Evolutionary conservation across 1,140 invertebrate species (phyloP), one percentile per base, ranked within the genome.

Genomic region (Calephelis nemesis): DNA sequence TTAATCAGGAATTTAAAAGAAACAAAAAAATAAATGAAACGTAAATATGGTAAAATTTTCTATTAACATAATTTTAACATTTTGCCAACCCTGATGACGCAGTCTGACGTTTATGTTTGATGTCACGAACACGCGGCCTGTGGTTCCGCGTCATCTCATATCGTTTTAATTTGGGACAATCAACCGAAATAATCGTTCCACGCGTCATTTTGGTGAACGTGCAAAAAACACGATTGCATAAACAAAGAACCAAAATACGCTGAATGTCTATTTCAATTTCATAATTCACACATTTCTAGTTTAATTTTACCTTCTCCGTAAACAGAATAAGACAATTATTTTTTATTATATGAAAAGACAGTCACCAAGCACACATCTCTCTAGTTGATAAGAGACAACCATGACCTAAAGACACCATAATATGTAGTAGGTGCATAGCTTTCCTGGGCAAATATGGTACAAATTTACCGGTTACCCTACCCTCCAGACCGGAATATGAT

Each of bases 71-170:
- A 45, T 7, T 45, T 45, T 9, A 7, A 45, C 7, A 40, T 60
- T 13, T 60, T 58, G 39, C 2, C 58, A 60, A 10, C 58, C 58
- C 69, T 76, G 74, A 82, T 88, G 88, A 91, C 87, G 88, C 76
- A 77, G 10, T 47, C 48, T 87, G 85, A 89, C 87, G 85, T 82
- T 74, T 68, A 65, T 65, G 47, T 78, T 67, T 88, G 88, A 89
- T 87, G 86, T 90, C 86, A 90, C 58, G 40, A n/a, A 19, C 39
- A 60, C 58, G 58, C 58, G 58, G 12, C 30, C 54, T 12, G 12
- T 6, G 30, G n/a, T 40, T 60, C 30, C 39, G 54, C 54, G 54
- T 60, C 54, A 60, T 60, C 54, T 60, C 19, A 60, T 12, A 60
- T 40, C 54, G 54, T 60, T 60, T 60, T 60, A 60, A 40, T 60